These are phyloP conservation scores for Heliconius erato DNA, from an alignment of 2,888 invertebrate genomes.

Conservation along the genomic window DNA sequence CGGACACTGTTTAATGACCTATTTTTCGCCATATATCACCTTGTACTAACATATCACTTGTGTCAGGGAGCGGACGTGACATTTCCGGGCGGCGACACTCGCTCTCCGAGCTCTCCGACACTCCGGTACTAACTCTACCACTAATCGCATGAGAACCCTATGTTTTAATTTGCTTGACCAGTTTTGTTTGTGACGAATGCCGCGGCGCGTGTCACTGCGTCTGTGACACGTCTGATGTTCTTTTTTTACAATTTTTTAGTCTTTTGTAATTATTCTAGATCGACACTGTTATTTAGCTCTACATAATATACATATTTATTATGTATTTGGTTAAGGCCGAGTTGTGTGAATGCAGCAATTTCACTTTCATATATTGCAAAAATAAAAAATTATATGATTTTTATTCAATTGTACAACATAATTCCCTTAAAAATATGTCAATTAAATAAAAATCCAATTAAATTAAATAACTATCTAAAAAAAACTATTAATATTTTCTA, in stretches of 20 bases:
- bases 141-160: background rate
- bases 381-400: background rate
- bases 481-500: too few species aligned
- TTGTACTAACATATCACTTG: too few species aligned
- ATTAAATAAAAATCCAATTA: too few species aligned
- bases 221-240: too few species aligned
- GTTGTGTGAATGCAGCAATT: background rate
- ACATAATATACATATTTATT: background rate
- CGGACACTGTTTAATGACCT: too few species aligned
- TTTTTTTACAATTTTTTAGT: too few species aligned
- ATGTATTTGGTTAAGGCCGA: background rate
- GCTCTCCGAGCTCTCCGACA: background rate
- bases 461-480: too few species aligned
- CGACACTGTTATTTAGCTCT: background rate
- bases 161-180: background rate
- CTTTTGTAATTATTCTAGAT: background rate
- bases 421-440: too few species aligned
- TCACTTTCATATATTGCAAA: background rate
- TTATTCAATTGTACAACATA: background rate
- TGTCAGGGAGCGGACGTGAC: background rate
- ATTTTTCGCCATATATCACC: too few species aligned
- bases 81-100: background rate
- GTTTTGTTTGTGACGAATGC: background rate
- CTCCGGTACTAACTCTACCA: constrained; percentile 23
- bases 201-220: background rate